Evolutionary conservation across 2,888 invertebrate species (phyloP).

Genomic region (Tenthredo mesomela): DNA sequence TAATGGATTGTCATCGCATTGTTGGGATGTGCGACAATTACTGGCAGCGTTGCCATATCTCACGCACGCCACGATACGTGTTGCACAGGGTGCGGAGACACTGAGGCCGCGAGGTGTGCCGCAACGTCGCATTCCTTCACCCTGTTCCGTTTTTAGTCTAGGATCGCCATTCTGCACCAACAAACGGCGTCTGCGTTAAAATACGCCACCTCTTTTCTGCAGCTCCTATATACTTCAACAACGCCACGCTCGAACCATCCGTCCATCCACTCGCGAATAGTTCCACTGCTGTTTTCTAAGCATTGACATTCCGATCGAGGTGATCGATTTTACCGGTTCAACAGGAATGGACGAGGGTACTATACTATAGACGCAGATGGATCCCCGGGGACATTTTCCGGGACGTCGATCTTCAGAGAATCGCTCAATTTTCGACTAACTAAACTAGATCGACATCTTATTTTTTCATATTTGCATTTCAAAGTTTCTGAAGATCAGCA

Average conservation of each 20-base stretch:
- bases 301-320: conserved; percentile 63
- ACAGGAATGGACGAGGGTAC: conserved; percentile 18
- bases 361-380: background rate
- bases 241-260: conserved; percentile 51
- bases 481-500: background rate
- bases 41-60: conserved; percentile 73
- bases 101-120: conserved; percentile 68
- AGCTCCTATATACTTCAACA: conserved; percentile 53
- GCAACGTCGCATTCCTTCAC: conserved; percentile 73
- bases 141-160: conserved; percentile 76
- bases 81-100: conserved; percentile 53
- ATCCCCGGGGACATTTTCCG: conserved; percentile 42
- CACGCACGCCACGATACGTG: conserved; percentile 65
- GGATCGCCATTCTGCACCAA: conserved; percentile 74
- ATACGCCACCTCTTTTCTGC: conserved; percentile 54
- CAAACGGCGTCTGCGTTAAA: conserved; percentile 64
- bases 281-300: conserved; percentile 54
- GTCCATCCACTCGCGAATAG: conserved; percentile 30
- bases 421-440: background rate
- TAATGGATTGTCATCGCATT: conserved; percentile 68
- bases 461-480: background rate
- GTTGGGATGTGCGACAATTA: conserved; percentile 74
- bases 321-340: conserved; percentile 45
- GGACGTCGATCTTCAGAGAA: background rate
- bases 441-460: background rate